phyloP scores from a whole-genome alignment of 2,113 vertebrate genomes.

The Cromileptes altivelis region DNA sequence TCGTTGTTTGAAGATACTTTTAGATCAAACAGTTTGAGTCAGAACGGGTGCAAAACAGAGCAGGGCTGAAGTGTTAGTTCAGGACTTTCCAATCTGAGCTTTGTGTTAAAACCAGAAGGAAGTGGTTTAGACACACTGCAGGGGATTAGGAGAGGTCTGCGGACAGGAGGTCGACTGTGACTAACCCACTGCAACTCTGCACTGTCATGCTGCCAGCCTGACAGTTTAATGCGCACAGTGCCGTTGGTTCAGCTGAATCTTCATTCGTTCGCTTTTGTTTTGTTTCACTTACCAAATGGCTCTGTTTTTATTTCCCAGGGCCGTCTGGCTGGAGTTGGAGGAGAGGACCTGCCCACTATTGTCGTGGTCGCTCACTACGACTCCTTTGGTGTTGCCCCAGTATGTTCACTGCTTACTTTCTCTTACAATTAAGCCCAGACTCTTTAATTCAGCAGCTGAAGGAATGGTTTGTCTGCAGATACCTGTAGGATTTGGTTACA shows the following conservation, averaged over 20 bases:
- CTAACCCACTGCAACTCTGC: constrained; percentile 14
- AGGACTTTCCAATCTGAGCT: constrained; percentile 17
- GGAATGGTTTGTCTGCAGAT: background rate
- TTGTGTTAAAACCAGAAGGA: constrained; percentile 15
- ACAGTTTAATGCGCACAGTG: background rate
- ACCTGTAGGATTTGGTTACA: background rate
- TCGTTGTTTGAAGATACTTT: background rate
- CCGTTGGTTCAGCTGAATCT: background rate
- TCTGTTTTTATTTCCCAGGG: constrained; percentile 83
- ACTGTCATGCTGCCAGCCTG: background rate
- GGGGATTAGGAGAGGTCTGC: constrained; percentile 30
- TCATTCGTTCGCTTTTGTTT: background rate
- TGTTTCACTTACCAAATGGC: background rate
- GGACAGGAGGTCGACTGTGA: constrained; percentile 25
- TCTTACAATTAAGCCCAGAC: background rate
- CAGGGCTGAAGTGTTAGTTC: background rate
- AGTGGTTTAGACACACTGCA: constrained; percentile 39
- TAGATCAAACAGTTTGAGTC: background rate
- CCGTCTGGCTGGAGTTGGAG: constrained; percentile 93
- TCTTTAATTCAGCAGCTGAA: background rate
- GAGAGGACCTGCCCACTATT: constrained; percentile 96
- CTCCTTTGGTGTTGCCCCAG: constrained; percentile 96
- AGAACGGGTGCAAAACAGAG: background rate
- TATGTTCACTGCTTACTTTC: constrained; percentile 68
- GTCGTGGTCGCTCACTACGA: constrained; percentile 98